Evolutionary conservation across 2,797 vertebrate genomes (phyloP).

Genomic region (Myotis myotis): DNA sequence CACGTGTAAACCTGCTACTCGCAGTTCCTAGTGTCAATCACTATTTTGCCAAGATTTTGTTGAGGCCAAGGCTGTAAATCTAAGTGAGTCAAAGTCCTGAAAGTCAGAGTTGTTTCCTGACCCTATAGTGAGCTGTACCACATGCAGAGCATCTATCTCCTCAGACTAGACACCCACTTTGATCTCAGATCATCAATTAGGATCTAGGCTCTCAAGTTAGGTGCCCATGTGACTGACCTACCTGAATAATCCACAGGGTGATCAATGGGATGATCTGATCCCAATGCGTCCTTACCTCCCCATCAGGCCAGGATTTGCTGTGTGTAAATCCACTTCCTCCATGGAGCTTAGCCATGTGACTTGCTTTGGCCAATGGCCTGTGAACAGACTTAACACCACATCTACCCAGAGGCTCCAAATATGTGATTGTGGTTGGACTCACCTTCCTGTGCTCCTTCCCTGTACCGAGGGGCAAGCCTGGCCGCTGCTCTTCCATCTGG

Average conservation of each 20-base stretch:
- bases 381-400: neutral
- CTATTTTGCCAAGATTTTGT: neutral
- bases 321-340: neutral
- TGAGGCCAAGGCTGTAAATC: neutral
- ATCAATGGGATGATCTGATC: neutral
- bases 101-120: neutral
- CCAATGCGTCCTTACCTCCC: neutral
- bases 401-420: neutral
- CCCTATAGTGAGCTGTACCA: neutral
- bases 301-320: neutral
- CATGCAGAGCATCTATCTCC: neutral
- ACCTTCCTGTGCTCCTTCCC: neutral
- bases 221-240: neutral
- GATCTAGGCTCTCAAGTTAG: neutral
- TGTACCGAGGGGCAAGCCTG: rapidly evolving
- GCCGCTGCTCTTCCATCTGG: neutral
- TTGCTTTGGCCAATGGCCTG: neutral
- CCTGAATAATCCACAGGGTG: neutral
- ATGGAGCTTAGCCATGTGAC: neutral
- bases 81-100: neutral
- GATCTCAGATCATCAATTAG: neutral
- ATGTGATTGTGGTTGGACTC: neutral
- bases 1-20: neutral
- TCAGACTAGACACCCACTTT: neutral
- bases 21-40: neutral